These are phyloP conservation scores for Dryomyza anilis DNA, from an alignment of 2,888 invertebrate species.

Conservation along the genomic window DNA sequence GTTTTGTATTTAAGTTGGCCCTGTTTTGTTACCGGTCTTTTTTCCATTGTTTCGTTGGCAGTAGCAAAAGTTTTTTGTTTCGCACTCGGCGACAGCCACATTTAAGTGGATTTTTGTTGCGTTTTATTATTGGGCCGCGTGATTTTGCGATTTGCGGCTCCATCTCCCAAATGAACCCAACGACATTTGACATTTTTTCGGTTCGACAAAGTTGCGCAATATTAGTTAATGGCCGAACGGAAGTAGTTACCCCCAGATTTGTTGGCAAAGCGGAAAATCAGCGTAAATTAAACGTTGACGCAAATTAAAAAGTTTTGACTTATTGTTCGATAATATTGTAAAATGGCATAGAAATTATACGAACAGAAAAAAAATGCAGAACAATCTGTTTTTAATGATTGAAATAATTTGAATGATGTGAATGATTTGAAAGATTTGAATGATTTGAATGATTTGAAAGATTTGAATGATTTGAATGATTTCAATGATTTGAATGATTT, in stretches of 20 bases:
- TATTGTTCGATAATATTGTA: too few species aligned
- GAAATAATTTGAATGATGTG: neutral
- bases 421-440: too few species aligned
- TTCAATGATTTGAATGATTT: too few species aligned
- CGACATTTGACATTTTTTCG: too few species aligned
- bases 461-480: too few species aligned
- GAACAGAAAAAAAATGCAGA: too few species aligned
- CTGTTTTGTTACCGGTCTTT: slow-evolving; percentile 27
- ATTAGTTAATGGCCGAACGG: neutral
- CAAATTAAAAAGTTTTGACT: slow-evolving; percentile 18
- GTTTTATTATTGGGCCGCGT: slow-evolving; percentile 47
- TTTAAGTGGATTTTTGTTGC: slow-evolving; percentile 57
- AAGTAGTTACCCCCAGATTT: neutral
- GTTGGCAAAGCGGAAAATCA: slow-evolving; percentile 8
- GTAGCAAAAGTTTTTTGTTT: too few species aligned
- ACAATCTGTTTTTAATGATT: neutral
- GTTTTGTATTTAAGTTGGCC: slow-evolving; percentile 46
- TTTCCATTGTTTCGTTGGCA: too few species aligned
- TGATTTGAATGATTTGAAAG: too few species aligned
- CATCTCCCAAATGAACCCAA: neutral
- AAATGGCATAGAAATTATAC: too few species aligned
- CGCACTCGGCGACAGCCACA: slow-evolving; percentile 26
- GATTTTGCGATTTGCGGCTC: neutral
- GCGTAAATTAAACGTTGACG: slow-evolving; percentile 13
- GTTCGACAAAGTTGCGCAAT: neutral